Evolutionary conservation across 2,113 vertebrate genomes (phyloP).

Genomic region (Coryphaenoides rupestris): DNA sequence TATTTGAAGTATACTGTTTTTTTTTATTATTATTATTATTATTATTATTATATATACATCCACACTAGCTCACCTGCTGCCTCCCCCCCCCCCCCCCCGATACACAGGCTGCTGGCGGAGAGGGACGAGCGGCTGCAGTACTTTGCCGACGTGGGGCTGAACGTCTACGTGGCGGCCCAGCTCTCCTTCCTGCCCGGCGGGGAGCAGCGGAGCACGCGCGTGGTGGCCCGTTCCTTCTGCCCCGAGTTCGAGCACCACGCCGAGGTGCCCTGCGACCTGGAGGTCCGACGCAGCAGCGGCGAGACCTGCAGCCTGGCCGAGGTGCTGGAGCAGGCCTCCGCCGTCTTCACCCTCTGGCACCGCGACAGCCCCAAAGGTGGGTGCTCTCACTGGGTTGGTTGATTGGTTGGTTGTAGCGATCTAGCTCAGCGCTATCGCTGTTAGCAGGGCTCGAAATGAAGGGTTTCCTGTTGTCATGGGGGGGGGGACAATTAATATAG

Average conservation of each 20-base stretch:
- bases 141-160: constrained; percentile 79
- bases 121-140: constrained; percentile 71
- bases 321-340: constrained; percentile 74
- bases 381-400: no score
- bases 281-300: constrained; percentile 75
- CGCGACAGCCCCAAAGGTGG: constrained; percentile 66
- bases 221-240: constrained; percentile 81
- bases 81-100: not conserved
- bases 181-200: constrained; percentile 80
- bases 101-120: constrained; percentile 77
- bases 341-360: constrained; percentile 84
- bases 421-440: no score
- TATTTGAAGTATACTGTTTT: no score
- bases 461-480: no score
- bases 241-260: constrained; percentile 83
- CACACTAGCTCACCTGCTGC: not conserved
- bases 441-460: no score
- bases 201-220: constrained; percentile 67
- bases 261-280: constrained; percentile 78
- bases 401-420: no score
- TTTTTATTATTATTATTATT: no score
- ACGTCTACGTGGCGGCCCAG: constrained; percentile 76
- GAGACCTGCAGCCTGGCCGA: constrained; percentile 86
- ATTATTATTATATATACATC: not conserved
- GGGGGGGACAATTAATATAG: no score